Evolutionary conservation across 2,113 vertebrate genomes (phyloP), one percentile per base, ranked within the genome.

Genomic region (Odocoileus virginianus): DNA sequence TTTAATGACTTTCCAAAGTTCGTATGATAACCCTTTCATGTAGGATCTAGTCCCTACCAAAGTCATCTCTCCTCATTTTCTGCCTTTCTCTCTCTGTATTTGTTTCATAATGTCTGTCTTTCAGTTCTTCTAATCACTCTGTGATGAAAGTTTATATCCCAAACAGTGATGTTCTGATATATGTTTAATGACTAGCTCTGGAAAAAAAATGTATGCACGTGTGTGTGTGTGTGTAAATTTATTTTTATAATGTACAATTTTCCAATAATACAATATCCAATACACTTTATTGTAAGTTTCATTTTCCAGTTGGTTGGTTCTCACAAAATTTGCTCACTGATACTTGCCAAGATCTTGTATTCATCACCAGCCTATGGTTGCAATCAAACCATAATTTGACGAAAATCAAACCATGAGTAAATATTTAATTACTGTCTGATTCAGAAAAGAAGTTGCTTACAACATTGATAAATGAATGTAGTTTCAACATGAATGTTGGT

Each of bases 211-310:
- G 2, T 9, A 5, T 64, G 3, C 5, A 2, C 14, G 2, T 67
- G 3, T 30, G 2, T 30, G 14, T 30, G 14, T 78, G 3, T 76
- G 7, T 79, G 15, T 36, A 28, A 43, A 76, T 45, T 87, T 55
- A n/a, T 82, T 94, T 78, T 78, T 78, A 12, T 90, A 82, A 33
- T 33, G 43, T 47, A n/a, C 2, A 82, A 33, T 82, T 71, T 82
- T 10, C 6, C 54, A 64, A 71, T 85, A 60, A 57, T 52, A 43
- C 64, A 83, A 55, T 64, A 55, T 27, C 8, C 12, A 61, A 76
- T 30, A 17, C 0, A 21, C 10, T 36, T 86, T 81, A 54, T 86
- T 50, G 16, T 79, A 58, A 67, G 43, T 78, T 23, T 25, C 25
- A 45, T 45, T 89, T 93, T 25, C n/a, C 47, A 84, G 0, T 17